Evolutionary conservation across 2,888 invertebrate genomes (phyloP), one percentile per base, ranked within the genome.

Genomic region (Agonopterix subpropinquella): DNA sequence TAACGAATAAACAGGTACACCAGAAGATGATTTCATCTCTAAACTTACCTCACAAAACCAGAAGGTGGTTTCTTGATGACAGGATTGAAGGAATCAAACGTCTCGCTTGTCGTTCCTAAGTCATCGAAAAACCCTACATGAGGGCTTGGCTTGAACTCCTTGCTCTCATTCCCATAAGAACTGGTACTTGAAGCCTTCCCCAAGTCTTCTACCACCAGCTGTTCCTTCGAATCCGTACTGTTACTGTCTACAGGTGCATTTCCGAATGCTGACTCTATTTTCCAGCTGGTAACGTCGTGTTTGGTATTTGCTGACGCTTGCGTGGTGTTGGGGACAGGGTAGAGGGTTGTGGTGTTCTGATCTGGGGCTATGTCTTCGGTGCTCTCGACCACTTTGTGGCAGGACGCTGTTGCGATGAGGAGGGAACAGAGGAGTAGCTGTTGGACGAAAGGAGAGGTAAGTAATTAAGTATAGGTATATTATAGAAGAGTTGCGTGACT

Each of bases 111-210:
- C 0, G 73, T 68, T 0, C 54, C 49, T 4, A 64, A 58, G 56
- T 86, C 81, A 52, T 83, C 82, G 54, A 80, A 80, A 39, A 73
- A 77, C 11, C 85, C 89, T 36, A 91, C 55, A 58, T 85, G 89
- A 8, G 81, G 88, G 62, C 91, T 91, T 2, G 90, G 90, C 47
- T 76, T 83, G 53, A 91, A 91, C 43, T 78, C 77, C 11, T 73
- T 72, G 9, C 59, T 61, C 28, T 55, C 59, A 44, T 71, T 70
- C n/a, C 47, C 41, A 28, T 28, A 28, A 28, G 28, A 28, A 28
- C 28, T 28, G 28, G 28, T 28, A 28, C 5, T 28, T 28, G 28
- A 28, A 5, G 52, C 53, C 36, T 60, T 62, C n/a, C 56, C 61
- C 35, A 61, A 39, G n/a, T 10, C 54, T n/a, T 53, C 54, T 11